Base-by-base conservation (phyloP, 2,888 invertebrate genomes). In the Chloroclystis v-ata region DNA sequence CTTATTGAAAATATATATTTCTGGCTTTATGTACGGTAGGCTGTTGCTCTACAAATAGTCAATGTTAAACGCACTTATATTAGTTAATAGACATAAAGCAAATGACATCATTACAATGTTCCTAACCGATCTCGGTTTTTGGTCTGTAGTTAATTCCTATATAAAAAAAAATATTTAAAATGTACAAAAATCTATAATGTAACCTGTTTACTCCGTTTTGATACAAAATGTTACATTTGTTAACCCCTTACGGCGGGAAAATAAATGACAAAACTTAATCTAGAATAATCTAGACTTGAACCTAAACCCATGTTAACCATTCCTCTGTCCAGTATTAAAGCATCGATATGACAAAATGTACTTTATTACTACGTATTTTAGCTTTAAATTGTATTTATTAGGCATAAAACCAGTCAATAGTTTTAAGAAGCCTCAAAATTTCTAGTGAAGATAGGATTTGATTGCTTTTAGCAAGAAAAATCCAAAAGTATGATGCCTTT, bases 361-460 rank as follows among this genome's bases (percentile, higher is more conserved):
- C 28, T 72, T 49, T 45, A 39, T 40, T 42, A 43, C 11, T 43
- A 46, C 52, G 39, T 55, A 47, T 70, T 68, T 78, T 74, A 77
- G 79, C 78, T 79, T 79, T 79, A 78, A 77, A 41, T 35, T 61
- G 60, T 67, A 67, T 69, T 65, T 65, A 67, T 64, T 60, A 35
- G 20, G 20, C 35, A 63, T 63, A 54, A 69, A 85, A 82, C 80
- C 72, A 86, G 86, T 86, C 86, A 86, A 70, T 86, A 85, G 74
- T 77, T 75, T 67, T 84, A 83, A 84, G 82, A 60, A 59, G 62
- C 62, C 38, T 14, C 63, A 68, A 64, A 71, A 67, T 69, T 70
- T 56, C 28, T 20, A 1, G 11, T 29, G 32, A 14, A 20, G 3
- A 7, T 30, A 61, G 63, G 63, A 67, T 63, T 63, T 63, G 49